Evolutionary conservation across 2,888 invertebrate genomes (phyloP), one percentile per base, ranked within the genome.

Genomic region (Beris chalybata): DNA sequence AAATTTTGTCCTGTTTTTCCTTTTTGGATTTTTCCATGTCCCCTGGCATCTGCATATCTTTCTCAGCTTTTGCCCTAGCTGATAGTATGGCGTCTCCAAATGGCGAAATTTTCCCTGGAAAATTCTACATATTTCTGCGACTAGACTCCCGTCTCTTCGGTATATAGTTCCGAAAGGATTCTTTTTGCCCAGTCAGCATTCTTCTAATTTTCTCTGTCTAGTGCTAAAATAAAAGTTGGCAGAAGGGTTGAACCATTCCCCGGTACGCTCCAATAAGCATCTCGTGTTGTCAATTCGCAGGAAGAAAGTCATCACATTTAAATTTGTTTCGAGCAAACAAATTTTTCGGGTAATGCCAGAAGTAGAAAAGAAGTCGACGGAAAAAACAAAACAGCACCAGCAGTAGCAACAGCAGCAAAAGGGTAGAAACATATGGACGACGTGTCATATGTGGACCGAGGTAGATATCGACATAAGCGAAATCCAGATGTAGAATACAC

Each of bases 101-200:
- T 48, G 9, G 48, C 31, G 47, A 38, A 59, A 59, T 59, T 32
- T 47, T 22, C 22, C 32, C 59, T 47, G 31, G 48, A 48, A 48
- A 59, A 59, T 59, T 59, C 59, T 48, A 59, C 59, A 48, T 59
- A 59, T 59, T 59, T 50, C 59, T 31, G 48, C 59, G 59, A 50
- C 59, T 59, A 59, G 59, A 59, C 59, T 59, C 15, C 22, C 48
- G 47, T 59, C 59, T 59, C 59, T n/a, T 12, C 11, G 59, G 48
- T 38, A 38, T 38, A 38, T 22, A 22, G 22, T 22, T 22, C 38
- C 9, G 48, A 55, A 31, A 47, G 45, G 56, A 57, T 63, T 58
- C 45, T 66, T 66, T 67, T 64, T 67, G 64, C 66, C 55, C 38
- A 69, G 69, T 69, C 69, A 69, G 69, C 69, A 59, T 65, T 69